Percentiles rank a stretch among this genome's conserved stretches.
phyloP scores from a whole-genome alignment of 2,888 invertebrate genomes.

The Phymatocera aterrima region DNA sequence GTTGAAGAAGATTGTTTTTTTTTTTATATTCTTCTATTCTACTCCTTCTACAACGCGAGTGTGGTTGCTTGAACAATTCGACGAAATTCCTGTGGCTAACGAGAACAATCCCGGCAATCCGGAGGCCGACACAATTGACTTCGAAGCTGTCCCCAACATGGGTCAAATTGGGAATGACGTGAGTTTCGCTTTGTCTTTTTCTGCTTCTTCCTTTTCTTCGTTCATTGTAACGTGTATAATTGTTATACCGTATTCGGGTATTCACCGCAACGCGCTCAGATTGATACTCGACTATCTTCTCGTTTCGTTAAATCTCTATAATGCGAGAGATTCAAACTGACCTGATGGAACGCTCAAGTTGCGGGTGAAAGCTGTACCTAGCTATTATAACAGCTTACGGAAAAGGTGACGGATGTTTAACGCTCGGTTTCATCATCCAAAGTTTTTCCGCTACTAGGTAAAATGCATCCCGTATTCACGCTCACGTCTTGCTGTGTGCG shows the following conservation, averaged over 20 bases:
- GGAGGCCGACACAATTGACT: conserved; percentile 67
- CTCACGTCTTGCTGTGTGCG: too few species aligned
- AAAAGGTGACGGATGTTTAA: not conserved
- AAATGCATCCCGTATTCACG: too few species aligned
- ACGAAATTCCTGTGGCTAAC: conserved; percentile 72
- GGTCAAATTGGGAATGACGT: conserved; percentile 73
- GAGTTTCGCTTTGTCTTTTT: conserved; percentile 56
- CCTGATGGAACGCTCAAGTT: too few species aligned
- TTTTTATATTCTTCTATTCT: not conserved
- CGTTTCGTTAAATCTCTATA: too few species aligned
- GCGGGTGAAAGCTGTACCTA: not conserved
- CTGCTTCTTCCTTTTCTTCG: not conserved
- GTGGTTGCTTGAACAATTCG: conserved; percentile 33
- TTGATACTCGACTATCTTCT: too few species aligned
- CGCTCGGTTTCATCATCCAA: conserved; percentile 8
- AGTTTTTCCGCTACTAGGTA: not conserved
- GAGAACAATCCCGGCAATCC: conserved; percentile 65
- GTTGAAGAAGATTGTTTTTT: too few species aligned
- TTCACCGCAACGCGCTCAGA: too few species aligned
- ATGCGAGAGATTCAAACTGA: too few species aligned
- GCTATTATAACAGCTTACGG: too few species aligned
- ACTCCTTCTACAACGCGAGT: not conserved
- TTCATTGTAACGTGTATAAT: not conserved
- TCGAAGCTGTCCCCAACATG: conserved; percentile 68
- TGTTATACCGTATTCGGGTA: too few species aligned